Evolutionary conservation across 2,797 vertebrate genomes (phyloP).

Genomic region (Alfaro cultratus): DNA sequence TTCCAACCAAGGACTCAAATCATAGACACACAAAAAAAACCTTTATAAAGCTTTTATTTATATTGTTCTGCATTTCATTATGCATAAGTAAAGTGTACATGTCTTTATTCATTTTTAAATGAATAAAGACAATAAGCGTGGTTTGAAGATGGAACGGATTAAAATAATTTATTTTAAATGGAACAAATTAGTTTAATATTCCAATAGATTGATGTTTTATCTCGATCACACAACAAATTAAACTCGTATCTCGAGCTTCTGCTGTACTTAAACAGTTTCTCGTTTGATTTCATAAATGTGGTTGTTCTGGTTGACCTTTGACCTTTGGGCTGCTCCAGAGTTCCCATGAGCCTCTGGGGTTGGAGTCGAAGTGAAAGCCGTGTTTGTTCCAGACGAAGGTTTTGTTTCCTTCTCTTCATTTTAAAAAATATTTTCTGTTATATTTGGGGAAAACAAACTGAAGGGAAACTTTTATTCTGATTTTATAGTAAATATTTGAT

Average conservation of each 20-base stretch:
- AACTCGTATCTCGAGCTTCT: no score
- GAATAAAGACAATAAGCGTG: no score
- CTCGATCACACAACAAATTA: no score
- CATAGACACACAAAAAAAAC: background rate
- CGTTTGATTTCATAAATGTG: no score
- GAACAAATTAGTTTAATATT: background rate
- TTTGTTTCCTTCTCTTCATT: background rate
- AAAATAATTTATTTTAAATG: background rate
- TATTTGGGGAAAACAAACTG: background rate
- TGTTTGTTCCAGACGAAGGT: no score
- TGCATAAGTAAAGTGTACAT: background rate
- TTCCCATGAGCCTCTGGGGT: no score
- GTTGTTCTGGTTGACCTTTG: no score
- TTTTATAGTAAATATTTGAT: conserved; percentile 2
- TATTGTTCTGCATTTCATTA: background rate
- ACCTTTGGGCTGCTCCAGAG: no score
- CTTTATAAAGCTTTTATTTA: background rate
- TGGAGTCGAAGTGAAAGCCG: no score
- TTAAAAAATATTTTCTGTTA: background rate
- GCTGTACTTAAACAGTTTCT: no score
- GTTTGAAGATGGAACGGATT: background rate
- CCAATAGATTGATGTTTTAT: background rate
- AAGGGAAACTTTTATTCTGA: background rate
- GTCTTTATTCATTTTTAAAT: no score
- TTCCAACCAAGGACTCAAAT: no score